Conservation (phyloP, 2,888 invertebrate species). For the Leptinotarsa tumamoca region DNA sequence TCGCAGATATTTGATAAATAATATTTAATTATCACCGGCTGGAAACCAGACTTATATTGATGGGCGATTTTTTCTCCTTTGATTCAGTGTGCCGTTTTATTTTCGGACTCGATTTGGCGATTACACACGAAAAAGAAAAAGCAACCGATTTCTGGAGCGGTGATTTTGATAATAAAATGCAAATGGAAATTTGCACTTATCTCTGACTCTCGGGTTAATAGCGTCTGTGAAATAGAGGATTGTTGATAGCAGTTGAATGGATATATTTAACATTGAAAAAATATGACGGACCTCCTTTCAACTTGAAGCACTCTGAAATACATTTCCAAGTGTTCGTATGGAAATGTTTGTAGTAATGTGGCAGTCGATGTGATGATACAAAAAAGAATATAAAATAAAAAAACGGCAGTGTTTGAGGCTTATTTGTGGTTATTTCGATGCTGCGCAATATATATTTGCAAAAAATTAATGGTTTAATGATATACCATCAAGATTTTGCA, state of each 20-base stretch:
- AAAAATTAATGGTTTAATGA: too few species aligned
- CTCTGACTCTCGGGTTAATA: neutral
- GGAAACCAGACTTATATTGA: slow-evolving; percentile 34
- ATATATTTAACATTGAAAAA: neutral
- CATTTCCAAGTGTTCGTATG: neutral
- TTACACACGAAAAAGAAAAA: neutral
- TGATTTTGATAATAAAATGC: slow-evolving; percentile 7
- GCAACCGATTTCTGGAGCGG: neutral
- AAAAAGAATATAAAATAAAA: too few species aligned
- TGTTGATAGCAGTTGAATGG: neutral
- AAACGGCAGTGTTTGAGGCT: too few species aligned
- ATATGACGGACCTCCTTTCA: neutral
- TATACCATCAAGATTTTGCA: too few species aligned
- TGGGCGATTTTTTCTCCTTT: slow-evolving; percentile 13
- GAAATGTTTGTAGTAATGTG: too few species aligned
- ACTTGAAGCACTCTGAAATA: neutral
- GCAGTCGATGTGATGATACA: too few species aligned
- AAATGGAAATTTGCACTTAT: slow-evolving; percentile 8
- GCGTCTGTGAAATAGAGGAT: neutral
- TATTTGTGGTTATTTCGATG: too few species aligned
- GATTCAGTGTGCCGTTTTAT: slow-evolving; percentile 23
- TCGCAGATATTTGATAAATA: slow-evolving; percentile 39
- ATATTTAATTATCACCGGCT: slow-evolving; percentile 38
- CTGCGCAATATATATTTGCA: too few species aligned
- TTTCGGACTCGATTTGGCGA: slow-evolving; percentile 16